These are phyloP conservation scores for Salminus brasiliensis DNA, from an alignment of 2,113 vertebrate genomes.

Conservation along the genomic window DNA sequence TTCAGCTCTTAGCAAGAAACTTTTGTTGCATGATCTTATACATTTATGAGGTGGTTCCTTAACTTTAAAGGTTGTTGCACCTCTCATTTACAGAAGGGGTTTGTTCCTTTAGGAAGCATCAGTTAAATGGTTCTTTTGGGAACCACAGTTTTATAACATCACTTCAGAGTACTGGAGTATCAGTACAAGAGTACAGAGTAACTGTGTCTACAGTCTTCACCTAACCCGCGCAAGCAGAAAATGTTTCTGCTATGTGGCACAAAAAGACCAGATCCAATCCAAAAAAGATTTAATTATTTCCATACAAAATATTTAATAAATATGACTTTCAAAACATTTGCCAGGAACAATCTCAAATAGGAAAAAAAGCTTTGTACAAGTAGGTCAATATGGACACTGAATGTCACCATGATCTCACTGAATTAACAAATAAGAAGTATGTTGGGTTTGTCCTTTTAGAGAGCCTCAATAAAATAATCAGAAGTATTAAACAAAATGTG, in stretches of 20 bases:
- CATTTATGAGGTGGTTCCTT: too few species aligned
- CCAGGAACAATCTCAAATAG: conserved; percentile 91
- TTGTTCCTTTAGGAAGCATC: too few species aligned
- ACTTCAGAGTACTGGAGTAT: too few species aligned
- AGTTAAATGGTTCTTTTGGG: too few species aligned
- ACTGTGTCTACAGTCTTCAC: too few species aligned
- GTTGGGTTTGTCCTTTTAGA: conserved; percentile 72
- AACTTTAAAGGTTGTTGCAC: too few species aligned
- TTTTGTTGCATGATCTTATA: too few species aligned
- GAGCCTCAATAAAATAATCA: conserved; percentile 77
- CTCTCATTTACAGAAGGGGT: too few species aligned
- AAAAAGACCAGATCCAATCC: conserved; percentile 38
- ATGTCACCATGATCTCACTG: conserved; percentile 85
- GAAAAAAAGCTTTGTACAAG: conserved; percentile 85
- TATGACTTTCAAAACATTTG: conserved; percentile 99
- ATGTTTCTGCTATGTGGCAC: conserved; percentile 6
- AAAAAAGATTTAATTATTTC: conserved; percentile 83
- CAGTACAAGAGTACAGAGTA: too few species aligned
- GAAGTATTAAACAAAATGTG: conserved; percentile 62
- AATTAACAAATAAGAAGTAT: conserved; percentile 84
- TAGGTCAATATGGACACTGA: conserved; percentile 86
- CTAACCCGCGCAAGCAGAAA: too few species aligned
- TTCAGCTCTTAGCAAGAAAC: too few species aligned
- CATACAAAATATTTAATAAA: conserved; percentile 99
- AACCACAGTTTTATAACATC: too few species aligned